phyloP scores from a whole-genome alignment of 53 echinoderm and acorn worm species.

The Antedon mediterranea region DNA sequence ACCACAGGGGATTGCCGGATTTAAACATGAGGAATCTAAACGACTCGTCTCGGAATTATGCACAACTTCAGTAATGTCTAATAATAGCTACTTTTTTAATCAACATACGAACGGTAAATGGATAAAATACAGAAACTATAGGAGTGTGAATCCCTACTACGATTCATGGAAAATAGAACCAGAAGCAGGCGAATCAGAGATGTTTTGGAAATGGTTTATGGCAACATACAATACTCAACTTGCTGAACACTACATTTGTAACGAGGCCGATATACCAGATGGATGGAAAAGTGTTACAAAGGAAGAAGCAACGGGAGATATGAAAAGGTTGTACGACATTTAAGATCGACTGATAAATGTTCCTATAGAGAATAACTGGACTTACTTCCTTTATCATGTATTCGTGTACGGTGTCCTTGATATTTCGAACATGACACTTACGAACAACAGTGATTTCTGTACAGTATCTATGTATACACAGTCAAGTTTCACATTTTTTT shows the following conservation, averaged over 20 bases:
- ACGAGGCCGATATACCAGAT: conserved; percentile 11
- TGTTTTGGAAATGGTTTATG: conserved; percentile 26
- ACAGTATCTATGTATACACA: no score
- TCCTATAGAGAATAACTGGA: no score
- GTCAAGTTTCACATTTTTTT: no score
- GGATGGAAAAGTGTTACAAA: no score
- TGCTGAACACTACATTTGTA: conserved; percentile 2
- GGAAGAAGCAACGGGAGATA: no score
- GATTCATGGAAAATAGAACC: not conserved
- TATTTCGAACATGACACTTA: no score
- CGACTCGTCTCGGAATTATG: not conserved
- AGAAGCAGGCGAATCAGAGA: not conserved
- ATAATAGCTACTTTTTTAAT: not conserved
- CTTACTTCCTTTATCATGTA: no score
- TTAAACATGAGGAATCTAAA: no score
- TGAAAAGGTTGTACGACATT: no score
- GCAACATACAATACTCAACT: conserved; percentile 11
- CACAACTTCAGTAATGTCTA: not conserved
- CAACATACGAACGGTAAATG: not conserved
- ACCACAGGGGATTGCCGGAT: not conserved
- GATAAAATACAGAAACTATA: not conserved
- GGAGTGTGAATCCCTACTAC: not conserved
- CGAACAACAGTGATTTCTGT: no score
- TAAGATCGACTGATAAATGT: no score
- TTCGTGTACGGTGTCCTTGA: no score